Evolutionary conservation across 2,888 invertebrate species (phyloP), one percentile per base, ranked within the genome.

Genomic region (Lasioglossum calceatum): DNA sequence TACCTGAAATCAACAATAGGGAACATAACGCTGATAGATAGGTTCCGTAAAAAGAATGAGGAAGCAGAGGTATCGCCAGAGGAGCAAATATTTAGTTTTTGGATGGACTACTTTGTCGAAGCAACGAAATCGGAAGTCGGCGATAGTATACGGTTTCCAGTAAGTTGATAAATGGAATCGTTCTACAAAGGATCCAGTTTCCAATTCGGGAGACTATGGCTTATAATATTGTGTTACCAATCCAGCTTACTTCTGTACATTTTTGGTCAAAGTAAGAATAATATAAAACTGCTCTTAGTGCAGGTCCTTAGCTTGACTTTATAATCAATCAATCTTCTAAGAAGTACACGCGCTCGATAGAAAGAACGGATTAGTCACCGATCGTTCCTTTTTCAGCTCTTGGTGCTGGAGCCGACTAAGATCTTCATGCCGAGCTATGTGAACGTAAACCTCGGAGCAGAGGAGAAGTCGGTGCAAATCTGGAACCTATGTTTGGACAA

Each of bases 71-170:
- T 96, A 16, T 96, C 97, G 0, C 97, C 98, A 0, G 98, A 98
- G 94, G 98, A 98, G 94, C 97, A 98, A 95, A 97, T 98, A 0
- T 99, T 99, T 95, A 97, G 97, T 90, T 99, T 99, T 96, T 99
- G 99, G 99, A 98, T 99, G 97, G 99, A 99, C 93, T 99, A 98
- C 96, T 99, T 99, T 95, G 97, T 98, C 61, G 99, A 99, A 95
- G 99, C 99, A 19, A 98, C 98, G 47, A 98, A 98, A 94, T 96
- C 96, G 84, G 97, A 97, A 91, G 97, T 97, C 91, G 97, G 97
- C 83, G 97, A 98, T 94, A 97, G 96, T 92, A 98, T 99, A 92
- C 96, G 98, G 90, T 99, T 99, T 96, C 99, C 99, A 71, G 98
- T 98, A 95, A 96, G 97, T 95, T 90, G 86, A 89, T 86, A 87